Evolutionary conservation across 2,113 vertebrate genomes (phyloP).

Genomic region (Pterocles burchelli): DNA sequence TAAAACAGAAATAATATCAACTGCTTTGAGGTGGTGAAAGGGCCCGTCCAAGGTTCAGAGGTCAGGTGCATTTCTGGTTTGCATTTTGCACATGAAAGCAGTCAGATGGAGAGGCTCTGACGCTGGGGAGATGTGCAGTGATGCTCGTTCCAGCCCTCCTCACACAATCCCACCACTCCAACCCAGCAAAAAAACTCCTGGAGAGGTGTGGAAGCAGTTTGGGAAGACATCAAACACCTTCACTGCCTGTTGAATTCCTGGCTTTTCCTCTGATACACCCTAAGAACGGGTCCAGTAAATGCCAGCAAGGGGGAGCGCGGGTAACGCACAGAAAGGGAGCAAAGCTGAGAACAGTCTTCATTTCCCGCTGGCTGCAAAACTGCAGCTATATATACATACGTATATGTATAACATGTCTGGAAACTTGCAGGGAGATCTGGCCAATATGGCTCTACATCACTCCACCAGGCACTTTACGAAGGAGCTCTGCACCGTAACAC

Average conservation of each 20-base stretch:
- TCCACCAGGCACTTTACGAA: not conserved
- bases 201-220: not conserved
- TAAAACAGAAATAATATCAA: conserved; percentile 33
- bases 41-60: not conserved
- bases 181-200: not conserved
- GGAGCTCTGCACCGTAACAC: not conserved
- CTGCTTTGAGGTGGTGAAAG: conserved; percentile 35
- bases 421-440: not conserved
- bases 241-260: not conserved
- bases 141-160: not conserved
- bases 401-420: not conserved
- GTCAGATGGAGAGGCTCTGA: not conserved
- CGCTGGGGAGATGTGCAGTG: not conserved
- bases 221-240: not conserved
- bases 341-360: conserved; percentile 13
- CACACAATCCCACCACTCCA: not conserved
- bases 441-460: not conserved
- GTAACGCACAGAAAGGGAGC: not conserved
- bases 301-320: not conserved
- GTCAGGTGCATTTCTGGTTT: not conserved
- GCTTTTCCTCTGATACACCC: not conserved
- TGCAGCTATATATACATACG: not conserved
- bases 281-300: not conserved
- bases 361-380: conserved; percentile 21
- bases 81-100: conserved; percentile 23